Evolutionary conservation across 2,113 vertebrate species (phyloP), one percentile per base, ranked within the genome.

Genomic region (Dicentrarchus labrax): DNA sequence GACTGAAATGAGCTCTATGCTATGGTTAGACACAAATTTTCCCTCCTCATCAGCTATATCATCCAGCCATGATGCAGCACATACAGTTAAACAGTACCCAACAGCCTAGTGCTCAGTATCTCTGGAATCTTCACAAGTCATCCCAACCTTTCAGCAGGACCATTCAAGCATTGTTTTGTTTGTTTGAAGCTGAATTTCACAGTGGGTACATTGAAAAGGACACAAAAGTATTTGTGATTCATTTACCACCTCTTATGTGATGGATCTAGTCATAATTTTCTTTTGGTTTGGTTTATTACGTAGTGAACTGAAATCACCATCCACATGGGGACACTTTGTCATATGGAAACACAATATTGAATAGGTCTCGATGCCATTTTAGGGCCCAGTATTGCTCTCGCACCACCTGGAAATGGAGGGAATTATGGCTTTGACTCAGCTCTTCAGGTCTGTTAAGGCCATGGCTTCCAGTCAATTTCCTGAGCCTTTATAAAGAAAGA

Each of bases 381-480:
- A 60, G 67, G 43, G 54, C 6, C 5, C 47, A 43, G n/a, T 73
- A 82, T 79, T 16, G 36, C 70, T 56, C 24, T 16, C 0, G 10
- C 48, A 22, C 15, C 21, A 47, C 36, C 78, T 68, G 84, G 59
- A 86, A 76, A 82, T 43, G 41, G 30, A 65, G 56, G 21, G 54
- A 85, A 85, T 87, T 50, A 78, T 67, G 43, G 71, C 70, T 72
- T 69, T 62, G 57, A 68, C 59, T 77, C 51, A 24, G 45, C 67
- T 61, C 16, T 24, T 60, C 24, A 21, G 59, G 45, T 54, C 38
- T 74, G 67, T 70, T 65, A 19, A 65, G 30, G 43, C 17, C 57
- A 12, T 10, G 21, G 47, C 38, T 12, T 3, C 41, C 67, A 59
- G 36, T 76, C 56, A 62, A 53, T 61, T 80, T 68, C 30, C 65